These are phyloP conservation scores for Napeogenes sylphis DNA, from an alignment of 2,888 invertebrate genomes.

Conservation along the genomic window DNA sequence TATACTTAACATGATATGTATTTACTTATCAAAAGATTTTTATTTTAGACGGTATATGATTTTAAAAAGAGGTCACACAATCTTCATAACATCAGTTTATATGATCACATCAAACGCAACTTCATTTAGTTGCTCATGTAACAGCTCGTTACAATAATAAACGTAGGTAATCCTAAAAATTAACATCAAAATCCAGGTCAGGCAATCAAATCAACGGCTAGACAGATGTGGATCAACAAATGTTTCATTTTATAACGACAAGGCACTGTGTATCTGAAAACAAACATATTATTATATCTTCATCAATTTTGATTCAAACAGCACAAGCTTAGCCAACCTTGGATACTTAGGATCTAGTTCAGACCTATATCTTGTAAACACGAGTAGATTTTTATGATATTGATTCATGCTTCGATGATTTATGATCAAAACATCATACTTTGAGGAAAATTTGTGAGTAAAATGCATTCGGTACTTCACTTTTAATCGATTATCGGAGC, in stretches of 20 bases:
- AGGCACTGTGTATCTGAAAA: too few relatives aligned
- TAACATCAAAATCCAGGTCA: neutral
- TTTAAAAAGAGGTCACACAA: conserved; percentile 1
- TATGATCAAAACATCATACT: too few relatives aligned
- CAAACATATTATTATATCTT: too few relatives aligned
- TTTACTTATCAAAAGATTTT: neutral
- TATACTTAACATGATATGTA: neutral
- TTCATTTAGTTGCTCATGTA: neutral
- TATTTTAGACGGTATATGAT: neutral
- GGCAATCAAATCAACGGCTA: neutral
- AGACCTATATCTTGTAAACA: too few relatives aligned
- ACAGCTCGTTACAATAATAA: conserved; percentile 4
- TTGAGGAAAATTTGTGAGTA: too few relatives aligned
- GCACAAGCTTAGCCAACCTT: too few relatives aligned
- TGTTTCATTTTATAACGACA: neutral
- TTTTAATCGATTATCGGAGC: too few relatives aligned
- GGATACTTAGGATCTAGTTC: too few relatives aligned
- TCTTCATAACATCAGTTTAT: neutral
- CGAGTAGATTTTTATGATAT: too few relatives aligned
- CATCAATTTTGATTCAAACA: too few relatives aligned
- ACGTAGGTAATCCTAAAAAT: conserved; percentile 6
- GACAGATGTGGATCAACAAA: conserved; percentile 8
- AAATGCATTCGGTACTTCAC: too few relatives aligned
- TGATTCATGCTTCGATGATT: too few relatives aligned
- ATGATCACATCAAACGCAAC: conserved; percentile 2